Base-by-base conservation (phyloP, 2,113 vertebrate species). In the Cervus canadensis region DNA sequence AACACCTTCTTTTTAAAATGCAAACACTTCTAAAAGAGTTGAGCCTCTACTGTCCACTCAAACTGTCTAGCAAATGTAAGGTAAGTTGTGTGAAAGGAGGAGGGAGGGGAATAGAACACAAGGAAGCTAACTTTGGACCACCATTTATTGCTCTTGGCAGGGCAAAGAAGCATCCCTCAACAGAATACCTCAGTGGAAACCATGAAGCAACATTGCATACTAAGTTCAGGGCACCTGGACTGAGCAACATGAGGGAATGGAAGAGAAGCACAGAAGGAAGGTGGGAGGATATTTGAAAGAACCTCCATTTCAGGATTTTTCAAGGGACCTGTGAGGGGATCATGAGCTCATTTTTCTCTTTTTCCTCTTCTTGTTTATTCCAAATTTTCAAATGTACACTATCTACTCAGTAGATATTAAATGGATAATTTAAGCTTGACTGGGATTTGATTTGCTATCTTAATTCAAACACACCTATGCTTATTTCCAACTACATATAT, bases 131-230 rank as follows among this genome's bases (percentile, higher is more conserved):
- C 30, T 64, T 50, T 23, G 19, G 21, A 54, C 33, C 48, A 76
- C 30, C 4, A 11, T 14, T 64, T 48, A 43, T 9, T n/a, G 7
- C 43, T 30, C 1, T 36, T 21, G 11, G 12, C 6, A 28, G 40
- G 28, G 13, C 62, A 91, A 16, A 26, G 52, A n/a, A 48, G 6
- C 23, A 23, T 26, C 54, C 33, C 25, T 30, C 88, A 82, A 1
- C 0, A 62, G 26, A 25, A 50, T 2, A 28, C 43, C 16, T 54
- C 2, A 0, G 0, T 1, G 16, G 50, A 9, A 2, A 92, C 9
- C 3, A 11, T 7, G 40, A 60, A 74, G 30, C 13, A 48, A 2
- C 17, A 25, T 1, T 0, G 13, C 23, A 2, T 59, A 15, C 36
- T 21, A 40, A 30, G 19, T 67, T 17, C 40, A 62, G 25, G 45